Conservation (phyloP, 2,113 vertebrate species). For the Meriones unguiculatus region DNA sequence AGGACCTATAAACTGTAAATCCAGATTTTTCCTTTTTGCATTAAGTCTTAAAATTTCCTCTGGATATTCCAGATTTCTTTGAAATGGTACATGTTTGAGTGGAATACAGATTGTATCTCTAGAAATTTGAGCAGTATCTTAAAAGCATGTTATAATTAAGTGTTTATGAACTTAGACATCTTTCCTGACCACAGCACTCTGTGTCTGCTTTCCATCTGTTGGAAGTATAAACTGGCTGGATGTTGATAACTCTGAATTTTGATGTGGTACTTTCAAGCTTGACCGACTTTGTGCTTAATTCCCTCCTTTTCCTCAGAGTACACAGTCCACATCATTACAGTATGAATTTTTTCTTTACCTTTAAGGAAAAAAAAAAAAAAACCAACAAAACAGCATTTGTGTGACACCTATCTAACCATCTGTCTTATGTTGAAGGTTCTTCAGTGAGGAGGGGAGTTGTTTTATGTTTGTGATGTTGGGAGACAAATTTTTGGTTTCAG, state of each 20-base stretch:
- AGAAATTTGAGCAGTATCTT: neutral
- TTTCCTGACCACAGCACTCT: neutral
- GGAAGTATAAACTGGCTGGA: neutral
- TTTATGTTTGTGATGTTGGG: neutral
- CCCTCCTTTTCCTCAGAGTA: neutral
- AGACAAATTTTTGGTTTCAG: neutral
- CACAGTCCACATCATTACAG: neutral
- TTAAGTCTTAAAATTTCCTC: neutral
- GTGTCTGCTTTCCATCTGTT: neutral
- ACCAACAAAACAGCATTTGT: neutral
- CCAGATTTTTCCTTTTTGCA: neutral
- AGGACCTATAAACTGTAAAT: neutral
- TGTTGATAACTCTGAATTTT: neutral
- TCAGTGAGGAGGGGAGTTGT: neutral
- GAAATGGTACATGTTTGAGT: neutral
- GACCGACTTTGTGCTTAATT: neutral
- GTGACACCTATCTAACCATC: neutral
- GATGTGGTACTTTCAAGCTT: neutral
- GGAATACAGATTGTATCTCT: neutral
- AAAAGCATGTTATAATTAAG: neutral
- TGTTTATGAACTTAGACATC: neutral
- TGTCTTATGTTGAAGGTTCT: neutral
- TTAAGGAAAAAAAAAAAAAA: neutral
- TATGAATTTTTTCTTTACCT: neutral
- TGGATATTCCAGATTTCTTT: neutral